Evolutionary conservation across 2,797 vertebrate genomes (phyloP).

Genomic region (Myotis daubentonii): DNA sequence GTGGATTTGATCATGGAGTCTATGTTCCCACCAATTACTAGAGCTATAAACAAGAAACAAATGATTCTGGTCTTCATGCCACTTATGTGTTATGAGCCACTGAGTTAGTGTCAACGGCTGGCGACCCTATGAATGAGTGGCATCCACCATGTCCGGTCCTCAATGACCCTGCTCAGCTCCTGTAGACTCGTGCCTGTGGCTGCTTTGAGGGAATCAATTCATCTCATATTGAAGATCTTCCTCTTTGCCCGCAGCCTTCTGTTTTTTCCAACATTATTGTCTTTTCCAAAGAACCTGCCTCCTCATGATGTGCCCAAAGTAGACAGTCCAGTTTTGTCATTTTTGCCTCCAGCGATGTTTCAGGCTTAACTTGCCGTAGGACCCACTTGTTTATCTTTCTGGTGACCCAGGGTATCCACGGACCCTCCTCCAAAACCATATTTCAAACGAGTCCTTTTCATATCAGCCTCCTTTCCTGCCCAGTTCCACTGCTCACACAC

Average conservation of each 20-base stretch:
- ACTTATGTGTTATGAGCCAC: neutral
- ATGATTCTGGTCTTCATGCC: neutral
- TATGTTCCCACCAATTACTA: neutral
- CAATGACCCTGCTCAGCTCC: neutral
- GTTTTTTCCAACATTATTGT: neutral
- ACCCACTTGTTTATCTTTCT: neutral
- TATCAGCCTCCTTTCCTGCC: neutral
- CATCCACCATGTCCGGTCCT: neutral
- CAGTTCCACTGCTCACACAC: neutral
- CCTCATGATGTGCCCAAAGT: neutral
- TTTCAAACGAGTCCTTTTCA: neutral
- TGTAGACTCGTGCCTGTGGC: neutral
- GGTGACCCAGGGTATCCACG: neutral
- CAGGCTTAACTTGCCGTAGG: neutral
- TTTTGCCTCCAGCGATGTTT: neutral
- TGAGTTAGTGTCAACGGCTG: neutral
- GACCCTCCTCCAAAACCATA: neutral
- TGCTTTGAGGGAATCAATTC: neutral
- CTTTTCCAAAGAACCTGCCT: neutral
- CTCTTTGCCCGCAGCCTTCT: neutral
- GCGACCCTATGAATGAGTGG: neutral
- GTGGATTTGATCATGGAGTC: neutral
- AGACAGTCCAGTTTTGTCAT: neutral
- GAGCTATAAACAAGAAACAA: neutral
- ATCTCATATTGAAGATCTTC: neutral